A percentile compares a stretch with the other conserved stretches of the same genome.
These are phyloP conservation scores for Galeruca laticollis DNA, from an alignment of 2,888 invertebrate genomes.

Conservation along the genomic window DNA sequence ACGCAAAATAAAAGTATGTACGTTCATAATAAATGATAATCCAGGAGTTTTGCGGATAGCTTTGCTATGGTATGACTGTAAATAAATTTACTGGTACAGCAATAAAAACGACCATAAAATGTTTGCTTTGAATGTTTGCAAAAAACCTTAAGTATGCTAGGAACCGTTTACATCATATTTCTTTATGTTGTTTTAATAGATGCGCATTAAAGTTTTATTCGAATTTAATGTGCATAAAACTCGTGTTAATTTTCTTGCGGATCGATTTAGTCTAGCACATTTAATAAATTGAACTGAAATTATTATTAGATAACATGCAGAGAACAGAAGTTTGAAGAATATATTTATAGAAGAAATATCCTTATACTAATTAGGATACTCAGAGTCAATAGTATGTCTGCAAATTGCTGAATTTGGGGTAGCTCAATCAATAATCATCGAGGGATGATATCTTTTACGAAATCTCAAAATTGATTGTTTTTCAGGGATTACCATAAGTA, in stretches of 20 bases:
- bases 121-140: slow-evolving; percentile 28
- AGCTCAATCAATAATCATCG: no score
- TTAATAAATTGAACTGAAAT: no score
- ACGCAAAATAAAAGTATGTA: slow-evolving; percentile 16
- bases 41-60: slow-evolving; percentile 13
- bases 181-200: slow-evolving; percentile 17
- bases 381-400: no score
- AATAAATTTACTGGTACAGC: slow-evolving; percentile 28
- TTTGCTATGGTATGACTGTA: slow-evolving; percentile 6
- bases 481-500: no score
- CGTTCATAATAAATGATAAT: slow-evolving; percentile 15
- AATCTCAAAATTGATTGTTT: no score
- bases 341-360: no score
- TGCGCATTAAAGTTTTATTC: slow-evolving; percentile 2
- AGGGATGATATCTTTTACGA: no score
- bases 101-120: slow-evolving; percentile 27
- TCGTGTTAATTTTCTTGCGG: not conserved
- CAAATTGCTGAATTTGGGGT: no score
- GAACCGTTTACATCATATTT: slow-evolving; percentile 24
- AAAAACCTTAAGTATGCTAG: slow-evolving; percentile 29
- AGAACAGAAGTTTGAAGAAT: no score
- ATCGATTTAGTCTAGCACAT: no score
- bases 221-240: not conserved
- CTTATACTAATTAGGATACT: no score
- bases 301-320: no score